phyloP scores from a whole-genome alignment of 2,797 vertebrate genomes.

The Tiaroga cobitis region DNA sequence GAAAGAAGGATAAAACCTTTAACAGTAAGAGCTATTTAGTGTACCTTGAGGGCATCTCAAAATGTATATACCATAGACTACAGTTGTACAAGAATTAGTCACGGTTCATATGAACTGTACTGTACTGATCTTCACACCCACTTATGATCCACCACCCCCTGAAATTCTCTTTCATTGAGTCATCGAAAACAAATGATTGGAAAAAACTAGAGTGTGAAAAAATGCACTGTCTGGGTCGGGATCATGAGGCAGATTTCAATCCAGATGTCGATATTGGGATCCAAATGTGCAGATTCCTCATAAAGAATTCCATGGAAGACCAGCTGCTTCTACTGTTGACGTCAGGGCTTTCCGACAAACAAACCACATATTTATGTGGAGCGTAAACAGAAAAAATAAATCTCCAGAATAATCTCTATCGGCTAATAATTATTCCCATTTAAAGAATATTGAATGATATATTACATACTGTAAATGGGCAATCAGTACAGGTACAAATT shows the following conservation, averaged over 20 bases:
- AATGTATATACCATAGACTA: background rate
- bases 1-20: background rate
- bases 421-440: background rate
- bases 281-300: conserved; percentile 28
- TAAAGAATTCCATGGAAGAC: conserved; percentile 15
- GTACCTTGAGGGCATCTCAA: background rate
- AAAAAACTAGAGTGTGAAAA: conserved; percentile 35
- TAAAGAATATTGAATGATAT: background rate
- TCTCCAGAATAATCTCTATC: background rate
- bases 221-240: conserved; percentile 32
- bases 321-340: conserved; percentile 13
- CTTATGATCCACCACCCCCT: conserved; percentile 32
- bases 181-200: conserved; percentile 36
- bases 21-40: background rate
- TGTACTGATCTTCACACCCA: conserved; percentile 13
- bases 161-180: conserved; percentile 35
- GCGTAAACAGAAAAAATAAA: background rate
- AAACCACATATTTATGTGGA: conserved; percentile 4
- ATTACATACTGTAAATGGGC: background rate
- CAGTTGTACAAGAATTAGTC: background rate
- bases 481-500: background rate
- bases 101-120: background rate
- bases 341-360: conserved; percentile 7
- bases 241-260: conserved; percentile 36
- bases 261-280: conserved; percentile 42